A percentile compares a stretch with the other conserved stretches of the same genome.
Conservation (phyloP, 2,113 vertebrate genomes). For the Mastomys coucha region DNA sequence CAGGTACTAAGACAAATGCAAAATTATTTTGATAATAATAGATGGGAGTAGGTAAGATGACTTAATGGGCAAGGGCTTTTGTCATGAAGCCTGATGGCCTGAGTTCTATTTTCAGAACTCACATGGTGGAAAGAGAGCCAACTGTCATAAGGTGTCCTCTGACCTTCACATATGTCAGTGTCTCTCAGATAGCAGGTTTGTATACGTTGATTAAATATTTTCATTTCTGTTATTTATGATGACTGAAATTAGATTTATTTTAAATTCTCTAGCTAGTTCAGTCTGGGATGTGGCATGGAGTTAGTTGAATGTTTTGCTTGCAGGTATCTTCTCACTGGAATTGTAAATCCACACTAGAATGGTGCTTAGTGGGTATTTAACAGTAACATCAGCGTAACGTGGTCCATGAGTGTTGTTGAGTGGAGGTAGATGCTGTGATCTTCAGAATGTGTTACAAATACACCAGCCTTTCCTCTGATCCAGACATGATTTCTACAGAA, state of each 20-base stretch:
- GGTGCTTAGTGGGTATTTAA: neutral
- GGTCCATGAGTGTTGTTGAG: accelerated
- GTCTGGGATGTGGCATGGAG: neutral
- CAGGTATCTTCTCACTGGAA: neutral
- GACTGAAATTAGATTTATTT: neutral
- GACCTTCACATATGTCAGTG: neutral
- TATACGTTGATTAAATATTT: neutral
- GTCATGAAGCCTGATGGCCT: neutral
- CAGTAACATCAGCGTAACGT: accelerated
- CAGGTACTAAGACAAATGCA: neutral
- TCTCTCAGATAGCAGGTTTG: neutral
- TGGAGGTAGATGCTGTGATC: neutral
- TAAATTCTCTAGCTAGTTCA: neutral
- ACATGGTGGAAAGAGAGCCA: neutral
- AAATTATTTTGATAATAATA: neutral
- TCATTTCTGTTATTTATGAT: neutral
- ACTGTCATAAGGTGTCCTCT: neutral
- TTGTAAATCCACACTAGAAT: neutral
- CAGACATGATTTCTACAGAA: neutral
- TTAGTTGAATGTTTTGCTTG: neutral
- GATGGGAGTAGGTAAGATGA: neutral
- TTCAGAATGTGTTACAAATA: neutral
- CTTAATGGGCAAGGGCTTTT: neutral
- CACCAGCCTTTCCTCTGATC: neutral
- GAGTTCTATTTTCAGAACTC: neutral